Percentiles rank a stretch among this genome's conserved stretches.
Conservation (phyloP, 2,888 invertebrate genomes). For the Drosophila nr. perissopoda region DNA sequence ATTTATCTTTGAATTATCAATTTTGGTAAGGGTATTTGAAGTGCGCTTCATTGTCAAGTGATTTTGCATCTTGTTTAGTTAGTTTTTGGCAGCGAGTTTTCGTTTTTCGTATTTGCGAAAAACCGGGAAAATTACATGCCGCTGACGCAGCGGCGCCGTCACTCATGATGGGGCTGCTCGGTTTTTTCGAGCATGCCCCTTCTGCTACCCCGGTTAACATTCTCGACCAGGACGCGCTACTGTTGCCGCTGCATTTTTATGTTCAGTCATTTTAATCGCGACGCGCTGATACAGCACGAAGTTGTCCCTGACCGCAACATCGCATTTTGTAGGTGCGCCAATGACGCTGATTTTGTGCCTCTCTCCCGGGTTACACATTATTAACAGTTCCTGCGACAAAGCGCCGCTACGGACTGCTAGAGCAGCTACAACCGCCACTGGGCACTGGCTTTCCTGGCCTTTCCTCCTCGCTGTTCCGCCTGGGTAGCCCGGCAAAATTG, state of each 20-base stretch:
- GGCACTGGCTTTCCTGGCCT: background rate
- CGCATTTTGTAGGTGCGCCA: constrained; percentile 83
- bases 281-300: constrained; percentile 79
- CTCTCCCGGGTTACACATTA: constrained; percentile 72
- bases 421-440: constrained; percentile 1
- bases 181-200: constrained; percentile 32
- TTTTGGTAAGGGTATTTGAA: constrained; percentile 29
- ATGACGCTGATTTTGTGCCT: constrained; percentile 83
- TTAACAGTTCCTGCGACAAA: constrained; percentile 81
- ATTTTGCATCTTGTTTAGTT: constrained; percentile 55
- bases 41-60: background rate
- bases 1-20: background rate
- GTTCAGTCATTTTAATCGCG: constrained; percentile 65
- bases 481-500: constrained; percentile 4
- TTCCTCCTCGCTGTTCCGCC: background rate
- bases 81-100: constrained; percentile 55
- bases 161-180: constrained; percentile 63
- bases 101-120: constrained; percentile 72
- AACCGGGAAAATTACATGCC: constrained; percentile 74
- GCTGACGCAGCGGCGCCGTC: constrained; percentile 74
- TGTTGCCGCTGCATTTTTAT: constrained; percentile 26
- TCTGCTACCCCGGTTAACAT: background rate
- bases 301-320: constrained; percentile 80
- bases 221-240: constrained; percentile 15
- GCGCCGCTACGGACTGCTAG: constrained; percentile 46